A percentile compares a stretch with the other conserved stretches of the same genome.
phyloP scores from a whole-genome alignment of 2,113 vertebrate species.

The Naja naja region DNA sequence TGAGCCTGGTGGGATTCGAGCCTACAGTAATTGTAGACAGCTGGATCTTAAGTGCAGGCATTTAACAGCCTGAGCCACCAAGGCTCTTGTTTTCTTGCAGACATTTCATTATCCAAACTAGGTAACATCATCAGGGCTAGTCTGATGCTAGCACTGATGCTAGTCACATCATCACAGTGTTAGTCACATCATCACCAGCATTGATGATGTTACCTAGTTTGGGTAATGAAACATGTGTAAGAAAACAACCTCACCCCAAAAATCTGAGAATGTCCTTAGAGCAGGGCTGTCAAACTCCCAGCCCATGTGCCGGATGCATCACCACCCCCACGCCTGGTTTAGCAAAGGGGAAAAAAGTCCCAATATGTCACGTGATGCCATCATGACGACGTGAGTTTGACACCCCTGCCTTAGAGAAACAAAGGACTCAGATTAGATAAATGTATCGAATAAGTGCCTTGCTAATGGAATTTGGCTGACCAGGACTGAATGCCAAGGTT shows the following conservation, averaged over 20 bases:
- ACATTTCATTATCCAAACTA: background rate
- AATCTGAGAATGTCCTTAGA: background rate
- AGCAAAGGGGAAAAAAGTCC: too few relatives aligned
- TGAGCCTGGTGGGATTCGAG: too few relatives aligned
- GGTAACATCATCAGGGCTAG: background rate
- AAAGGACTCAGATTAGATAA: background rate
- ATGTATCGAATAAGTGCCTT: background rate
- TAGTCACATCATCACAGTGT: background rate
- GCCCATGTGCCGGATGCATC: too few relatives aligned
- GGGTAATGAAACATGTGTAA: too few relatives aligned
- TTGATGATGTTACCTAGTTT: background rate
- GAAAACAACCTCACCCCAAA: background rate
- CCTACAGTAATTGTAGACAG: too few relatives aligned
- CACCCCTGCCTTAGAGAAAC: background rate
- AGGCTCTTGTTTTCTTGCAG: too few relatives aligned
- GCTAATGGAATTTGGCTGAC: background rate
- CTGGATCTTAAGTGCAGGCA: too few relatives aligned
- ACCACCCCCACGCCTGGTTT: too few relatives aligned
- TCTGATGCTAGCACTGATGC: background rate
- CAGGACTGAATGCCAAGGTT: background rate
- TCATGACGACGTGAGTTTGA: too few relatives aligned
- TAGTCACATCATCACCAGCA: background rate
- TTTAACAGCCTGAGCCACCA: too few relatives aligned
- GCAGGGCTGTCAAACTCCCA: too few relatives aligned
- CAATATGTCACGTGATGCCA: too few relatives aligned